Evolutionary conservation across 2,797 vertebrate genomes (phyloP).

Genomic region (Syngnathus acus): DNA sequence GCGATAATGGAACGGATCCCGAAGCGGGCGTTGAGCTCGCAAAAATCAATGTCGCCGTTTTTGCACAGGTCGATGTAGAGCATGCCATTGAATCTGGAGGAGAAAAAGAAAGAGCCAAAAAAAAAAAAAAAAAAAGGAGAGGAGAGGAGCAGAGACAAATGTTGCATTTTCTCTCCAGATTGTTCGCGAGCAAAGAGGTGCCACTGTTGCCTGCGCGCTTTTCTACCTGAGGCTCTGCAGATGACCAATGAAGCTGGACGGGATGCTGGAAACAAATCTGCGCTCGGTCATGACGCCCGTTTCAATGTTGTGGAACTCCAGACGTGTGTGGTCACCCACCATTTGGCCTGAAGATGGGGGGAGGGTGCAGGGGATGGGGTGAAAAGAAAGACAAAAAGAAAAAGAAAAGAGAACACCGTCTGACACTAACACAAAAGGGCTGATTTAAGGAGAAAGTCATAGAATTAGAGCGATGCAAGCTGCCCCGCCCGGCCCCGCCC

Average conservation of each 20-base stretch:
- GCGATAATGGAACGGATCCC: slow-evolving; percentile 95
- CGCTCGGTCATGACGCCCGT: slow-evolving; percentile 97
- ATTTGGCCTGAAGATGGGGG: slow-evolving; percentile 84
- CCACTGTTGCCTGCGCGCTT: background rate
- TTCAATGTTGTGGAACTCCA: slow-evolving; percentile 99
- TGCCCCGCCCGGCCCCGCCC: slow-evolving; percentile 15
- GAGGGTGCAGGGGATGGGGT: slow-evolving; percentile 65
- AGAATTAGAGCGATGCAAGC: slow-evolving; percentile 48
- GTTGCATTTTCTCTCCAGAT: too few relatives aligned
- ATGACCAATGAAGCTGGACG: slow-evolving; percentile 96
- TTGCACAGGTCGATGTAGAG: slow-evolving; percentile 98
- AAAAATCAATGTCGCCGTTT: slow-evolving; percentile 96
- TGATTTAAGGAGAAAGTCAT: slow-evolving; percentile 60
- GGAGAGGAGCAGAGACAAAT: too few relatives aligned
- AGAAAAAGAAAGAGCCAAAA: slow-evolving; percentile 7
- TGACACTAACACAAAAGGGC: slow-evolving; percentile 70
- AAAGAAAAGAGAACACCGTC: slow-evolving; percentile 67
- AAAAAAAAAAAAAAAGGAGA: too few relatives aligned
- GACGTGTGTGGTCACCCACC: slow-evolving; percentile 94
- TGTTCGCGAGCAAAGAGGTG: background rate
- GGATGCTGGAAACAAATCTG: slow-evolving; percentile 87
- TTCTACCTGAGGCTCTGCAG: slow-evolving; percentile 91
- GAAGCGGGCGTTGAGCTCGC: slow-evolving; percentile 94
- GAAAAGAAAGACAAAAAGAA: slow-evolving; percentile 68
- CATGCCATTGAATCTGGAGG: slow-evolving; percentile 87